Evolutionary conservation across 2,888 invertebrate species (phyloP), one percentile per base, ranked within the genome.

Genomic region (Aquatica leii): DNA sequence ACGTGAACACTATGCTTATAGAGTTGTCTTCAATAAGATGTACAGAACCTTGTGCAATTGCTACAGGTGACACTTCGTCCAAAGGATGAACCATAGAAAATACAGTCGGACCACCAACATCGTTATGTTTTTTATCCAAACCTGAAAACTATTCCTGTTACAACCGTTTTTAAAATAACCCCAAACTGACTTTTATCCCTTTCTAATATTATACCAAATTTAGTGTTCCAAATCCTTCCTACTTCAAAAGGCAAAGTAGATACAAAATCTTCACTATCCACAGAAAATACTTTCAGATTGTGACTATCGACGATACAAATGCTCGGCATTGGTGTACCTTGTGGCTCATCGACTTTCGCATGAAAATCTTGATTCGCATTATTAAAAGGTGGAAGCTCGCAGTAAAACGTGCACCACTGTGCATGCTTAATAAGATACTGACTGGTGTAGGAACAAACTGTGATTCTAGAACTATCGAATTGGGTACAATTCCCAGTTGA

Each of bases 1-100:
- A 88, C 0, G 93, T 90, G 76, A 89, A 95, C 51, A 96, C 88
- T 5, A 96, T 88, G 78, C 78, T 82, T 51, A 80, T 78, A 60
- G 87, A 86, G 0, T 84, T 84, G 72, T 89, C 89, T n/a, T 86
- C 88, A 64, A 89, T 84, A 71, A 89, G 86, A 57, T 86, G 86
- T 0, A 87, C 77, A 0, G 84, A 83, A 64, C 87, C 84, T 12
- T 90, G 88, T 76, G 90, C 91, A 65, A 90, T 85, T 5, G 93
- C 82, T 34, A 97, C 87, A 0, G 97, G 97, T 58, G 92, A 90
- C 20, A 95, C 90, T 82, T 97, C 97, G 79, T 97, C 94, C 55
- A 97, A 82, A 0, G 97, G 97, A 84, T 97, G 95, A 0, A 91
- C 86, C 61, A 97, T 82, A 6, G 95, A 94, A 80, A 94, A 97